phyloP scores from a whole-genome alignment of 2,113 vertebrate genomes.

The Melospiza melodia region DNA sequence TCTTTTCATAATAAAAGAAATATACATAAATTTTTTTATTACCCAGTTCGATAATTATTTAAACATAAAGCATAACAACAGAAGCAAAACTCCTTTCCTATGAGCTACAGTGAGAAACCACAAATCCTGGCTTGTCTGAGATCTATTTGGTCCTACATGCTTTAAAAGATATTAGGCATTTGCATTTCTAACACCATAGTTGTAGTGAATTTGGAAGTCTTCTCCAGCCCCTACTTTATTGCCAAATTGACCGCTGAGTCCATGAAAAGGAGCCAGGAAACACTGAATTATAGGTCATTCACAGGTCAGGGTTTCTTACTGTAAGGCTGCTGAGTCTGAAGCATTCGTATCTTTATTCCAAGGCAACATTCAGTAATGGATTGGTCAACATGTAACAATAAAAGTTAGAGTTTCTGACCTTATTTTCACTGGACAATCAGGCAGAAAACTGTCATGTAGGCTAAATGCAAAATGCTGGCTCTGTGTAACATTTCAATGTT shows the following conservation, averaged over 20 bases:
- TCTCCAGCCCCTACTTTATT: background rate
- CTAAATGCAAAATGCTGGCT: background rate
- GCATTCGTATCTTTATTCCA: background rate
- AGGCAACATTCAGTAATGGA: background rate
- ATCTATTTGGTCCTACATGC: background rate
- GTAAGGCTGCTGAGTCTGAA: background rate
- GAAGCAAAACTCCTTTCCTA: background rate
- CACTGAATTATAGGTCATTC: background rate
- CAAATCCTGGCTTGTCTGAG: background rate
- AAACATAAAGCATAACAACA: background rate
- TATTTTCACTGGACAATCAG: background rate
- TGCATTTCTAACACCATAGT: background rate
- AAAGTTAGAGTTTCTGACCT: background rate
- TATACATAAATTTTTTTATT: background rate
- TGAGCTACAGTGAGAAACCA: background rate
- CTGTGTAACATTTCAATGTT: background rate
- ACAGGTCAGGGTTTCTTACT: background rate
- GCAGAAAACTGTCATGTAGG: background rate
- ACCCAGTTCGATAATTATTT: background rate
- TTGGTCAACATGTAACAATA: background rate
- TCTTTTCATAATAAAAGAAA: background rate
- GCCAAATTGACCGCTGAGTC: background rate
- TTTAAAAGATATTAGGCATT: background rate
- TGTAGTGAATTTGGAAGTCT: background rate
- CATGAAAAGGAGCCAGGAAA: background rate